Evolutionary conservation across 2,113 vertebrate species (phyloP).

Genomic region (Pseudorectes ferrugineus): DNA sequence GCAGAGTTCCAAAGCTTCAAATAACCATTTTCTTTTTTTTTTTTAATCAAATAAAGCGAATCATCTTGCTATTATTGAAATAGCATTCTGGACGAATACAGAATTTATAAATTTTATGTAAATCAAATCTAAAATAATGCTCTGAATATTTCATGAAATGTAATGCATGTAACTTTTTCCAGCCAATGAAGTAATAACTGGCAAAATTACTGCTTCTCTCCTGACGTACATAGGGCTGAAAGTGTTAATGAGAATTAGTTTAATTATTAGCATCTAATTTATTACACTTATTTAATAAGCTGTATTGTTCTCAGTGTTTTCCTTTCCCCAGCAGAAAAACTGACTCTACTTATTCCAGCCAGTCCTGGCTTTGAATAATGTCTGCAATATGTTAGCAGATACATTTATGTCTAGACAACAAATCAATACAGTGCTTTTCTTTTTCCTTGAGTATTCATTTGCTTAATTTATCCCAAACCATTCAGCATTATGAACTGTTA

Average conservation of each 20-base stretch:
- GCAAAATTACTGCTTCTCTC: constrained; percentile 48
- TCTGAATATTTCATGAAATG: constrained; percentile 51
- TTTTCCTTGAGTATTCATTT: constrained; percentile 77
- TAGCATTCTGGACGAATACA: constrained; percentile 47
- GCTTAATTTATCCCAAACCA: constrained; percentile 72
- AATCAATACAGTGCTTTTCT: constrained; percentile 80
- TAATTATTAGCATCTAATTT: constrained; percentile 60
- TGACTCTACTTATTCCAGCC: constrained; percentile 66
- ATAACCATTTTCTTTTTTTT: constrained; percentile 65
- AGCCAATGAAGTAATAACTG: constrained; percentile 43
- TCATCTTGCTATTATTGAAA: constrained; percentile 65
- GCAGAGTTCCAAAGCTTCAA: constrained; percentile 66
- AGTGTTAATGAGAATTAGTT: constrained; percentile 57
- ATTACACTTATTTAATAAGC: constrained; percentile 50
- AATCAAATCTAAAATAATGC: constrained; percentile 60
- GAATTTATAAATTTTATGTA: constrained; percentile 63
- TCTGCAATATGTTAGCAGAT: constrained; percentile 87
- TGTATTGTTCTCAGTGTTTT: constrained; percentile 10
- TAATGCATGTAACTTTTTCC: constrained; percentile 35
- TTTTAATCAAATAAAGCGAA: constrained; percentile 65
- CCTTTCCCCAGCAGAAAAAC: constrained; percentile 61
- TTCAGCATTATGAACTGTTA: constrained; percentile 69
- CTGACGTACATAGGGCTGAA: constrained; percentile 7
- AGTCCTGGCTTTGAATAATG: constrained; percentile 69
- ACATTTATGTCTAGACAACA: constrained; percentile 88